Evolutionary conservation across 2,888 invertebrate species (phyloP).

Genomic region (Hypena proboscidalis): DNA sequence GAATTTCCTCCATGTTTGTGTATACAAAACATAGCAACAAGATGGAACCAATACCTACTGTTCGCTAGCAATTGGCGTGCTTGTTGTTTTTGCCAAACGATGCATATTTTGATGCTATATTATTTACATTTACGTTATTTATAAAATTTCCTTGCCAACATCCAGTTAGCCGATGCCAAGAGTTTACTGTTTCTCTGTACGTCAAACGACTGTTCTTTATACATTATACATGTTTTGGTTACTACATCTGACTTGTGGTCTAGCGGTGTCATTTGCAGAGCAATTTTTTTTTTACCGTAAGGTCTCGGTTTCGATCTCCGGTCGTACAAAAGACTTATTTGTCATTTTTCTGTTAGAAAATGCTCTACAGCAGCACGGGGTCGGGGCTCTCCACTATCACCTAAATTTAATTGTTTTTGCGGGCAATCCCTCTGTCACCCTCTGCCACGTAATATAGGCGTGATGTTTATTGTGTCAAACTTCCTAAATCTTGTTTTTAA

Average conservation of each 20-base stretch:
- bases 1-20: slow-evolving; percentile 16
- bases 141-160: slow-evolving; percentile 48
- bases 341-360: too few relatives aligned
- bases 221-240: slow-evolving; percentile 7
- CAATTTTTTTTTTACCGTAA: too few relatives aligned
- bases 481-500: too few relatives aligned
- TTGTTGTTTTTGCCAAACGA: slow-evolving; percentile 58
- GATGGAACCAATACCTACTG: slow-evolving; percentile 18
- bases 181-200: slow-evolving; percentile 22
- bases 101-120: slow-evolving; percentile 36
- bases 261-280: too few relatives aligned
- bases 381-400: too few relatives aligned
- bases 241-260: slow-evolving; percentile 5
- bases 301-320: too few relatives aligned
- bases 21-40: slow-evolving; percentile 18
- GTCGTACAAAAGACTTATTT: too few relatives aligned
- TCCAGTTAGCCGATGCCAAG: slow-evolving; percentile 32
- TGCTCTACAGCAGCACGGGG: too few relatives aligned
- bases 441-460: too few relatives aligned
- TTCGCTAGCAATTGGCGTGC: slow-evolving; percentile 36
- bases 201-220: slow-evolving; percentile 35
- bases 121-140: slow-evolving; percentile 45
- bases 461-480: too few relatives aligned
- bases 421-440: too few relatives aligned
- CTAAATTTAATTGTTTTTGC: too few relatives aligned